A percentile compares a stretch with the other conserved stretches of the same genome.
Evolutionary conservation across 1,140 invertebrate species (phyloP).

Genomic region (Trachymyrmex cornetzi): DNA sequence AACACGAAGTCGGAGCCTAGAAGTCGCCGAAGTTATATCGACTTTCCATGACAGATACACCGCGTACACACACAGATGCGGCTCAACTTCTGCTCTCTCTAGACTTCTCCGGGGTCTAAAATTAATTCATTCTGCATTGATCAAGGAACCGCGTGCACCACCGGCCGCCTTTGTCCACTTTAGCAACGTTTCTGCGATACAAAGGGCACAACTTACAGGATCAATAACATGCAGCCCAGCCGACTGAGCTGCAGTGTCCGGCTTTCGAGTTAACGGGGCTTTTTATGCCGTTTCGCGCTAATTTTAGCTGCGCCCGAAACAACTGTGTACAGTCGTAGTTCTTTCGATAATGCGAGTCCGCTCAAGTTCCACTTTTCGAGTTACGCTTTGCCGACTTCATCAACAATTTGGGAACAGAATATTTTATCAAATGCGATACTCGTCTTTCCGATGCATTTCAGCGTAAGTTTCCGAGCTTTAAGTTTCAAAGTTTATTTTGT

Average conservation of each 20-base stretch:
- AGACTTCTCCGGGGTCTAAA: background rate
- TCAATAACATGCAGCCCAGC: slow-evolving; percentile 52
- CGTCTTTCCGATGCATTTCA: background rate
- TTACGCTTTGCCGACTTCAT: background rate
- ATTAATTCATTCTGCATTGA: slow-evolving; percentile 48
- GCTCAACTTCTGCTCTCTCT: background rate
- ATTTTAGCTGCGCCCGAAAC: background rate
- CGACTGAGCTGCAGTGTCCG: slow-evolving; percentile 37
- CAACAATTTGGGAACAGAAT: background rate
- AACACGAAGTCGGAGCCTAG: background rate
- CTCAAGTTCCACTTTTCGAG: background rate
- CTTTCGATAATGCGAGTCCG: background rate
- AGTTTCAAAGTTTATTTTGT: slow-evolving; percentile 1
- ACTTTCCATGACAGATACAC: background rate
- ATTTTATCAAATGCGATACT: background rate
- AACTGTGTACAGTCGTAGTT: background rate
- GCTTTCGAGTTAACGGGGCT: slow-evolving; percentile 42
- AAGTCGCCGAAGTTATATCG: background rate
- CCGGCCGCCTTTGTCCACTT: slow-evolving; percentile 44
- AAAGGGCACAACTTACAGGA: slow-evolving; percentile 58
- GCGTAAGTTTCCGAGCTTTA: background rate
- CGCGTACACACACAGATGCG: background rate
- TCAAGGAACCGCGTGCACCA: slow-evolving; percentile 36
- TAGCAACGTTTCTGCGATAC: slow-evolving; percentile 33
- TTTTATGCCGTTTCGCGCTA: slow-evolving; percentile 18